These are phyloP conservation scores for Lophotis ruficrista DNA, from an alignment of 2,113 vertebrate species.

Conservation along the genomic window DNA sequence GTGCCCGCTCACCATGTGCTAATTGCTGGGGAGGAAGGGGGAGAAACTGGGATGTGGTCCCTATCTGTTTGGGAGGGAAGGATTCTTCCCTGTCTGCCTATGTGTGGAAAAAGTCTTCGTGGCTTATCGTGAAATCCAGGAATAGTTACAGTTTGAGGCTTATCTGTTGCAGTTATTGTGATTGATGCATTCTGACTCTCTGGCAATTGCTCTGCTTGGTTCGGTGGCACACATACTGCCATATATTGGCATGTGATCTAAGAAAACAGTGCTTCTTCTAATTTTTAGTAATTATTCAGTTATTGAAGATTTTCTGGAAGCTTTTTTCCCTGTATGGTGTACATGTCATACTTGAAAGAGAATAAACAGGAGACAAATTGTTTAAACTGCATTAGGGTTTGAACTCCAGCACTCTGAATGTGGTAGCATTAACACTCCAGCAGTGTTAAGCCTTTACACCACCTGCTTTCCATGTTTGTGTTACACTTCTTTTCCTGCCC, in stretches of 20 bases:
- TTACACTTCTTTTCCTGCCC: constrained; percentile 37
- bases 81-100: neutral
- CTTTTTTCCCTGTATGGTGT: neutral
- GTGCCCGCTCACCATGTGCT: neutral
- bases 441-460: constrained; percentile 62
- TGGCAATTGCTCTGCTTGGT: neutral
- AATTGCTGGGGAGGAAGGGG: neutral
- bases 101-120: neutral
- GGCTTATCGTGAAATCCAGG: neutral
- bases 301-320: neutral
- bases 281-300: neutral
- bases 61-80: neutral
- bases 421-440: constrained; percentile 53
- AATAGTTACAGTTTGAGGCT: neutral
- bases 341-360: neutral
- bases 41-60: neutral
- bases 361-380: neutral
- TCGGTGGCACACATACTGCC: neutral
- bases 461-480: constrained; percentile 51
- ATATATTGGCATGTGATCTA: neutral
- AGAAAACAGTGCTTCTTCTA: neutral
- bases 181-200: neutral
- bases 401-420: neutral
- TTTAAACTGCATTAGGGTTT: neutral
- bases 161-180: neutral